These are phyloP conservation scores for Willowsia nigromaculata DNA, from an alignment of 2,888 invertebrate species.

Conservation along the genomic window DNA sequence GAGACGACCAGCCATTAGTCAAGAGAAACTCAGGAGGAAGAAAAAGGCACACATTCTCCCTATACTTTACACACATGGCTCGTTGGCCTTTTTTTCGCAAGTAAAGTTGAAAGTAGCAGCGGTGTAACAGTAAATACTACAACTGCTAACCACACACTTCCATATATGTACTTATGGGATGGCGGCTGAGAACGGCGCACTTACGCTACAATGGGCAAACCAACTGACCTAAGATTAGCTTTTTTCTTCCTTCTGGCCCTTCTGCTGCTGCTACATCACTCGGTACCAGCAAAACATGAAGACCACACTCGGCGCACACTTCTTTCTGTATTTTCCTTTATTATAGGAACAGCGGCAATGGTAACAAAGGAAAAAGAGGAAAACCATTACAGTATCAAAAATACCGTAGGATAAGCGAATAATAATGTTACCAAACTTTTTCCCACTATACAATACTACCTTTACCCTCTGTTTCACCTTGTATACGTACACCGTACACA, in stretches of 20 bases:
- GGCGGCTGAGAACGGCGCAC: neutral
- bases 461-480: neutral
- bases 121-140: slow-evolving; percentile 31
- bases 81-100: slow-evolving; percentile 7
- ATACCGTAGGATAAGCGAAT: slow-evolving; percentile 40
- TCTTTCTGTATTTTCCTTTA: neutral
- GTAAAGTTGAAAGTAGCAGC: neutral
- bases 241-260: slow-evolving; percentile 2
- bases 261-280: neutral
- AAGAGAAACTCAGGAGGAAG: slow-evolving; percentile 41
- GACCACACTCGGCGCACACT: neutral
- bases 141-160: neutral
- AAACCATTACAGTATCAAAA: slow-evolving; percentile 51
- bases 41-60: neutral
- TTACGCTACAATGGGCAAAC: slow-evolving; percentile 32
- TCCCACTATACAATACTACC: neutral
- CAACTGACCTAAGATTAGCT: slow-evolving; percentile 64
- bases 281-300: neutral
- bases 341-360: neutral
- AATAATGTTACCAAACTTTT: neutral
- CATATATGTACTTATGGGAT: neutral
- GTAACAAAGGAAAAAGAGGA: slow-evolving; percentile 12
- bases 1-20: slow-evolving; percentile 63
- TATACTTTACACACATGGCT: neutral
- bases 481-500: neutral